Base-by-base conservation (phyloP, 2,113 vertebrate genomes). In the Siphamia tubifer region DNA sequence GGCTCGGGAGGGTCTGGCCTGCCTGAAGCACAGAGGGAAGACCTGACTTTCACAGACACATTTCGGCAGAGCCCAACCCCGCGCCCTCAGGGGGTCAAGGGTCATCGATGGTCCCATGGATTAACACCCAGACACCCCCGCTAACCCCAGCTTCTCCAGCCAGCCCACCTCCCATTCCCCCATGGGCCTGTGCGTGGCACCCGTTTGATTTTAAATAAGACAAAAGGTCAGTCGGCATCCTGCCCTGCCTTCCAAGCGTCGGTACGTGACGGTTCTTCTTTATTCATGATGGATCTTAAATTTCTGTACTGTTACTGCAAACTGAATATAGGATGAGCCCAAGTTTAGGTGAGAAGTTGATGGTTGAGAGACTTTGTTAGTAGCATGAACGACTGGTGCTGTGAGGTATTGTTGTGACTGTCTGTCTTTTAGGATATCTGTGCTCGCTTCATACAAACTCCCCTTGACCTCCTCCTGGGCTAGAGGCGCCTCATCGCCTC, bases 201-300 rank as follows among this genome's bases (percentile, higher is more conserved):
- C 83, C 78, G 62, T 90, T 91, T 89, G 90, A 92, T 92, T 92
- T 92, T 88, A 90, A 90, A 90, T 88, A 90, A 91, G 87, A 91
- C 70, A 74, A 91, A 89, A 93, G 90, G 92, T 92, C 92, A 90
- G 76, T 49, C 30, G 11, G 78, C 53, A 20, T 45, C 49, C 38
- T 70, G 76, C 68, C 60, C 77, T 39, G 35, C 67, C 74, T 53
- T 74, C 6, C 10, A 54, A 51, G 48, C 15, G 30, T 68, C 30
- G 20, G 27, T 49, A 61, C 25, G 30, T 68, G 76, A 69, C 61
- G 13, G 27, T 58, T 75, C 52, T 53, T 85, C 82, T 79, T 85
- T 77, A 85, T 85, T 86, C 61, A 68, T 52, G 45, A 64, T 32
- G 34, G 68, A 32, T 54, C 53, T 66, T 70, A 21, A 57, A 65